Conservation (phyloP, 1,140 invertebrate genomes). For the Drosophila nebulosa region DNA sequence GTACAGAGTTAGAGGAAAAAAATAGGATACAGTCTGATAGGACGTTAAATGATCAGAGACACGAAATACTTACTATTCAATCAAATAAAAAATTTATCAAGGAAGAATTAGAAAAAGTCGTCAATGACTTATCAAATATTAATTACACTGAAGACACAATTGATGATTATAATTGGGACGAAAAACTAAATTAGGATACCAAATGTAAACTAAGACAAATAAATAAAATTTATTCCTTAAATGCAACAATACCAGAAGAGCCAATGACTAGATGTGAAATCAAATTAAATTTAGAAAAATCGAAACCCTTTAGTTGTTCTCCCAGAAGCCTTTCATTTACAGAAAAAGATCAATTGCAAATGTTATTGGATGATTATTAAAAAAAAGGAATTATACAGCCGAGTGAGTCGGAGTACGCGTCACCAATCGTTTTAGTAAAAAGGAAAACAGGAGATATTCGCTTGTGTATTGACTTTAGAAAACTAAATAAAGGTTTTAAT, state of each 20-base stretch:
- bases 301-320: slow-evolving; percentile 1
- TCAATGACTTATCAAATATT: not conserved
- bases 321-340: not conserved
- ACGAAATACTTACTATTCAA: not conserved
- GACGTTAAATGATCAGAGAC: not conserved
- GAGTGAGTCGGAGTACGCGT: too few relatives aligned
- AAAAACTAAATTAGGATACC: too few relatives aligned
- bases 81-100: not conserved
- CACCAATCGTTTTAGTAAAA: too few relatives aligned
- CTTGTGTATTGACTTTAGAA: too few relatives aligned
- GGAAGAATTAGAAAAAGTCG: not conserved
- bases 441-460: too few relatives aligned
- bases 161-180: not conserved
- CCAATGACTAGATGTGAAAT: not conserved
- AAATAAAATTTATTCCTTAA: not conserved
- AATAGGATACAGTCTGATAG: not conserved
- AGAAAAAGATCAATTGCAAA: not conserved
- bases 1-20: not conserved
- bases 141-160: not conserved
- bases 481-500: too few relatives aligned
- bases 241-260: slow-evolving; percentile 1
- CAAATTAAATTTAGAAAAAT: not conserved
- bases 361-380: not conserved
- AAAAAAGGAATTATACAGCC: not conserved
- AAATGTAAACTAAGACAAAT: not conserved